These are phyloP conservation scores for Zonitis immaculata DNA, from an alignment of 2,888 invertebrate species.

Conservation along the genomic window DNA sequence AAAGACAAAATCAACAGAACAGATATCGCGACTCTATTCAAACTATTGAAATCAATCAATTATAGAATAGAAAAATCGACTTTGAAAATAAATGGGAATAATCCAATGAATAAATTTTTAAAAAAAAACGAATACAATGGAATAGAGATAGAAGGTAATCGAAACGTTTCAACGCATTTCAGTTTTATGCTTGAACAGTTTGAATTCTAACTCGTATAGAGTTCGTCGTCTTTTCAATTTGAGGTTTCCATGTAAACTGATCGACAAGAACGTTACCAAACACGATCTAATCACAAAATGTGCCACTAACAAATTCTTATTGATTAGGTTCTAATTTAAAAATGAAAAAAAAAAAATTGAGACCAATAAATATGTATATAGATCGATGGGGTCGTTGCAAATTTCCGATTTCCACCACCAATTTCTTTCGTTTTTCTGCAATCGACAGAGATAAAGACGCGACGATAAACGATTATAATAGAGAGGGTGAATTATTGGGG, in stretches of 20 bases:
- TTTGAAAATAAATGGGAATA: background rate
- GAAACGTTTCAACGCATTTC: background rate
- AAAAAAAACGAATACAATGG: too few species aligned
- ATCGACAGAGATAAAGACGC: background rate
- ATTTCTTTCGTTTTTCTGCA: too few species aligned
- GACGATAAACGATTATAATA: background rate
- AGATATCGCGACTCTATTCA: background rate
- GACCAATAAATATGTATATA: too few species aligned
- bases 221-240: background rate
- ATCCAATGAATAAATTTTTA: background rate
- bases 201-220: background rate
- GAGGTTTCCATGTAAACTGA: background rate
- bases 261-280: background rate
- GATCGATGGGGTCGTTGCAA: background rate
- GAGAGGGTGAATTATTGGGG: too few species aligned
- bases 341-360: too few species aligned
- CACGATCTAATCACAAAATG: too few species aligned
- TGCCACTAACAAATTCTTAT: background rate
- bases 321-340: too few species aligned
- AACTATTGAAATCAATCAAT: background rate
- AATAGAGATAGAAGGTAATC: background rate
- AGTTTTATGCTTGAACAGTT: slow-evolving; percentile 1
- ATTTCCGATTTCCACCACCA: background rate
- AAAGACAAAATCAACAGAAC: background rate
- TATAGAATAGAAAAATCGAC: too few species aligned